phyloP scores from a whole-genome alignment of 2,888 invertebrate species.

The Drosophila lutescens region DNA sequence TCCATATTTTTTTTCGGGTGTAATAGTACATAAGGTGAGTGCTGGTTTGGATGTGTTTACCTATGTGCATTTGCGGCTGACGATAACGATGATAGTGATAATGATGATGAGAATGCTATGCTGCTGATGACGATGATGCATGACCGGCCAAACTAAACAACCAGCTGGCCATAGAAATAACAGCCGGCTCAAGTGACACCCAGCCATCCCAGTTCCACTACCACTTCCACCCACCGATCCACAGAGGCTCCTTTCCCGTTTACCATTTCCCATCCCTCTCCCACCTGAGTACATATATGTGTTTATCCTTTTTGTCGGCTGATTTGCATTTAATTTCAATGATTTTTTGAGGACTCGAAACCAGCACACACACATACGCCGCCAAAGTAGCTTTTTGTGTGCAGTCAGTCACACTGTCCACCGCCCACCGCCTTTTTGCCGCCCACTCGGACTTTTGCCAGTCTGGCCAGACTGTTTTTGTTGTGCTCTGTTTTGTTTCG shows the following conservation, averaged over 20 bases:
- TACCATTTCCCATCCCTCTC: background rate
- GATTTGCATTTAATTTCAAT: conserved; percentile 78
- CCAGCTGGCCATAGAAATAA: conserved; percentile 18
- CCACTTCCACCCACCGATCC: background rate
- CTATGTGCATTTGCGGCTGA: conserved; percentile 38
- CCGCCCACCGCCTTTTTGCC: conserved; percentile 3
- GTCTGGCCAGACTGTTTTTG: conserved; percentile 30
- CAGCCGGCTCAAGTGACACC: conserved; percentile 29
- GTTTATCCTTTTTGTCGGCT: conserved; percentile 57
- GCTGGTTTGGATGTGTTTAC: conserved; percentile 42
- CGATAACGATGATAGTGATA: conserved; percentile 13
- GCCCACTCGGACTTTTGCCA: conserved; percentile 11
- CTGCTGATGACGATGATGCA: conserved; percentile 45
- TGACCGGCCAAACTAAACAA: conserved; percentile 59
- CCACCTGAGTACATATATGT: conserved; percentile 15
- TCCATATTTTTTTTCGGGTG: conserved; percentile 7
- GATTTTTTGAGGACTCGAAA: conserved; percentile 44
- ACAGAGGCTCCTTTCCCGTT: background rate
- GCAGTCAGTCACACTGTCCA: background rate
- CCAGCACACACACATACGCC: conserved; percentile 17
- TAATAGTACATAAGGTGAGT: conserved; percentile 25
- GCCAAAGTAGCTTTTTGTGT: conserved; percentile 41
- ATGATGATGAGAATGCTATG: background rate
- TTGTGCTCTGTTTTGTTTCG: conserved; percentile 37
- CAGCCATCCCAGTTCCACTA: background rate